These are phyloP conservation scores for Neuroterus valhalla DNA, from an alignment of 1,140 invertebrate species.

Conservation along the genomic window DNA sequence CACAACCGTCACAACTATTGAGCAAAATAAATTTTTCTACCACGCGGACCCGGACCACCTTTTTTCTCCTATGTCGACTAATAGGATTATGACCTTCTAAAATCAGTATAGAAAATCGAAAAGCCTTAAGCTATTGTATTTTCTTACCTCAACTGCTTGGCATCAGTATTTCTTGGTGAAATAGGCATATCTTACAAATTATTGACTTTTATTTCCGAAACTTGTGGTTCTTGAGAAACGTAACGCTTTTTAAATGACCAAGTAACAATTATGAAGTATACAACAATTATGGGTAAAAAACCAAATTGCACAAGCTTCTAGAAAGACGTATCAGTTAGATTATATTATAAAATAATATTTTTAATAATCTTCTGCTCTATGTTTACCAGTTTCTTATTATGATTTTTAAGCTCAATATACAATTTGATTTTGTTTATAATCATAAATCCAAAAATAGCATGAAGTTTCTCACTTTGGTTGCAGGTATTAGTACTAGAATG, in stretches of 20 bases:
- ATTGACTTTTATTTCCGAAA: background rate
- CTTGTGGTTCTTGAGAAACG: background rate
- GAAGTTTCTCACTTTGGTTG: background rate
- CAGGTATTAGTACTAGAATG: background rate
- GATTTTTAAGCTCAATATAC: background rate
- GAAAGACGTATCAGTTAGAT: too few relatives aligned
- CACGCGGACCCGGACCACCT: conserved; percentile 68
- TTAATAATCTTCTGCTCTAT: too few relatives aligned
- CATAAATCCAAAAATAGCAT: background rate
- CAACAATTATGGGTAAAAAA: too few relatives aligned
- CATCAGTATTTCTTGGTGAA: conserved; percentile 33
- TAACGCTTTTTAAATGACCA: background rate
- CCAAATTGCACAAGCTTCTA: too few relatives aligned
- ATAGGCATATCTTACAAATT: conserved; percentile 32
- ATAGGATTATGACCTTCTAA: conserved; percentile 2
- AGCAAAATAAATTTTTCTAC: conserved; percentile 32
- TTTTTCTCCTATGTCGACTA: conserved; percentile 38
- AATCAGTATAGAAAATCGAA: background rate
- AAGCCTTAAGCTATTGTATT: conserved; percentile 23
- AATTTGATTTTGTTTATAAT: background rate
- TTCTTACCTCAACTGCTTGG: conserved; percentile 40
- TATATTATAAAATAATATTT: too few relatives aligned
- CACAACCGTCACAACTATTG: conserved; percentile 22
- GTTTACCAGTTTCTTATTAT: too few relatives aligned
- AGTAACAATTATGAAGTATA: background rate